Base-by-base conservation (phyloP, 2,797 vertebrate species). In the Sebastiscus albofasciatus region DNA sequence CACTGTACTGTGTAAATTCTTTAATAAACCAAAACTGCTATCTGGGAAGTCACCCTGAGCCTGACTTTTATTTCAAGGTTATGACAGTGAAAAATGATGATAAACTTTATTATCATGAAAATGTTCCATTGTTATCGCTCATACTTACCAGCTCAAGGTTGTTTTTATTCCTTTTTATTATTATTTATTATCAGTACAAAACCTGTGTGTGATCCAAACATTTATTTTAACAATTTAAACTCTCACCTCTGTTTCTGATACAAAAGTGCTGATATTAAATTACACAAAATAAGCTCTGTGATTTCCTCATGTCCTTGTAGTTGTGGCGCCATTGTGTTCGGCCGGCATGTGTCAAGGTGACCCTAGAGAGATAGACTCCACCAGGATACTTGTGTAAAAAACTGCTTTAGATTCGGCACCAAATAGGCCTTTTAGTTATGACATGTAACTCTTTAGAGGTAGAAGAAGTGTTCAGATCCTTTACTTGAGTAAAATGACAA, bases 21-120 rank as follows among this genome's bases (percentile, higher is more conserved):
- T 83, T 66, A 93, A 91, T 94, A 93, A 93, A 94, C 69, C 69
- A 78, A 87, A 67, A 65, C 8, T 89, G 52, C 31, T 8, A 67
- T 67, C 33, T 75, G 20, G 31, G 26, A 77, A 20, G 49, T 77
- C 29, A 27, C 5, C 27, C 20, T 75, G 66, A 72, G 18, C 8
- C 12, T 61, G 58, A 67, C 2, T 2, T 67, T 76, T 84, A 16
- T 79, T 76, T 79, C 31, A 24, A 1, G 2, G 10, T 29, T 26
- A 18, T 61, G 33, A 24, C 27, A 9, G 22, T 56, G 10, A 61
- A 56, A 69, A 74, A 34, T 4, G 16, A 77, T 22, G 4, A 52
- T 31, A 16, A 33, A 26, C 20, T 59, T 0, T 67, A 27, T 10
- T 39, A 52, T 59, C 24, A 12, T 70, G 16, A 46, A 65, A 31